These are phyloP conservation scores for Buteo buteo DNA, from an alignment of 2,113 vertebrate genomes.

Conservation along the genomic window DNA sequence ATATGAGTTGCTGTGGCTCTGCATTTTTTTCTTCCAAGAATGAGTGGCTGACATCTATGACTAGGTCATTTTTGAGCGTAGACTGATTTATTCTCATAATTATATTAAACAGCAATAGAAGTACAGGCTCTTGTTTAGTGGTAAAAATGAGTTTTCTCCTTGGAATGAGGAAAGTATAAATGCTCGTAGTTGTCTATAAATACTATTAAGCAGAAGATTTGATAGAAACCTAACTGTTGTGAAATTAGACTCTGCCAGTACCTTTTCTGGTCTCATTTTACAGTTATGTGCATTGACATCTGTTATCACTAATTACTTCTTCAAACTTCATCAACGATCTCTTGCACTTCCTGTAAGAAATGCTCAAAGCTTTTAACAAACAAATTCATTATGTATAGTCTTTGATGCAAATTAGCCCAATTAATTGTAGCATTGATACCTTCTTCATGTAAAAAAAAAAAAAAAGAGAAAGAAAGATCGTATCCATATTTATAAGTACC, in stretches of 20 bases:
- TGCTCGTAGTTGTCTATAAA: not conserved
- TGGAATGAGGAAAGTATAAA: not conserved
- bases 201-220: not conserved
- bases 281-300: conserved; percentile 68
- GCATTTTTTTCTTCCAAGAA: not conserved
- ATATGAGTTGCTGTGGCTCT: not conserved
- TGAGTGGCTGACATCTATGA: not conserved
- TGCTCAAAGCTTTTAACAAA: conserved; percentile 79
- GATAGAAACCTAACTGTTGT: not conserved
- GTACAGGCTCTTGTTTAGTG: not conserved
- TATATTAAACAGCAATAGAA: not conserved
- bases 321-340: conserved; percentile 75
- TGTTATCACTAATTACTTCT: conserved; percentile 77
- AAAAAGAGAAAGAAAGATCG: conserved; percentile 28
- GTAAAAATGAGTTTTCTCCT: not conserved
- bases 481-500: conserved; percentile 78
- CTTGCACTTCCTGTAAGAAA: conserved; percentile 76
- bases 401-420: conserved; percentile 80
- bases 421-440: conserved; percentile 77
- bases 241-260: conserved; percentile 15
- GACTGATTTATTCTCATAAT: not conserved
- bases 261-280: not conserved
- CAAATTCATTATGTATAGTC: conserved; percentile 81
- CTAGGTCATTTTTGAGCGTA: not conserved
- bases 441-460: conserved; percentile 38